Conservation (phyloP, 2,888 invertebrate species). For the Imbricaverruca yamaguchii region DNA sequence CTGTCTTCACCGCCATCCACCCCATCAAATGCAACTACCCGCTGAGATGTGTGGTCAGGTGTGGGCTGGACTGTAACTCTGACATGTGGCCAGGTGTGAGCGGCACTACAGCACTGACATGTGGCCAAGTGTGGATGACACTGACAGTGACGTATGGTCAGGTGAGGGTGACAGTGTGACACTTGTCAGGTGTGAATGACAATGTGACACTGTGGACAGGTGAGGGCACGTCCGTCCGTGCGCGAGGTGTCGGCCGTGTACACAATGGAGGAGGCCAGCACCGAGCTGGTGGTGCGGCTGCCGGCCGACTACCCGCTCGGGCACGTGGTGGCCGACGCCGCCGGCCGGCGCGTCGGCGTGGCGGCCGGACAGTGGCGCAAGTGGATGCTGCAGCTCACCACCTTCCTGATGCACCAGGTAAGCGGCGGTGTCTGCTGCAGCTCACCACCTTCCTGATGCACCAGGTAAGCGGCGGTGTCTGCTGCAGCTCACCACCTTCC, state of each 20-base stretch:
- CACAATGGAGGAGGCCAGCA: slow-evolving; percentile 68
- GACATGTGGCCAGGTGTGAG: too few species aligned
- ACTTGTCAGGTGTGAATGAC: not conserved
- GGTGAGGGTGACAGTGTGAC: not conserved
- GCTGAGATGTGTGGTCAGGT: too few species aligned
- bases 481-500: not conserved
- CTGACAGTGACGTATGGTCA: too few species aligned
- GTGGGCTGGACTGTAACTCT: too few species aligned
- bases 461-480: slow-evolving; percentile 16
- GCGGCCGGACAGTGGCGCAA: slow-evolving; percentile 55
- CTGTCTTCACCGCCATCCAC: too few species aligned
- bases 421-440: slow-evolving; percentile 15
- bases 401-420: slow-evolving; percentile 81
- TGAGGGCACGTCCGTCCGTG: slow-evolving; percentile 61
- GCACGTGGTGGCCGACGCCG: slow-evolving; percentile 56
- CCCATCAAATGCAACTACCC: too few species aligned
- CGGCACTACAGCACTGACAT: too few species aligned
- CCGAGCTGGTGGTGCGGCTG: slow-evolving; percentile 69
- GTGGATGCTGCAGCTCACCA: slow-evolving; percentile 71
- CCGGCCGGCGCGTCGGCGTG: slow-evolving; percentile 37
- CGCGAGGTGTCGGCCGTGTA: slow-evolving; percentile 74
- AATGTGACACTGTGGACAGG: slow-evolving; percentile 43
- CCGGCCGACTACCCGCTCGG: slow-evolving; percentile 78
- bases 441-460: too few species aligned
- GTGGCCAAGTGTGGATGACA: too few species aligned